Conservation (phyloP, 2,888 invertebrate species). For the Drosophila infuscata region DNA sequence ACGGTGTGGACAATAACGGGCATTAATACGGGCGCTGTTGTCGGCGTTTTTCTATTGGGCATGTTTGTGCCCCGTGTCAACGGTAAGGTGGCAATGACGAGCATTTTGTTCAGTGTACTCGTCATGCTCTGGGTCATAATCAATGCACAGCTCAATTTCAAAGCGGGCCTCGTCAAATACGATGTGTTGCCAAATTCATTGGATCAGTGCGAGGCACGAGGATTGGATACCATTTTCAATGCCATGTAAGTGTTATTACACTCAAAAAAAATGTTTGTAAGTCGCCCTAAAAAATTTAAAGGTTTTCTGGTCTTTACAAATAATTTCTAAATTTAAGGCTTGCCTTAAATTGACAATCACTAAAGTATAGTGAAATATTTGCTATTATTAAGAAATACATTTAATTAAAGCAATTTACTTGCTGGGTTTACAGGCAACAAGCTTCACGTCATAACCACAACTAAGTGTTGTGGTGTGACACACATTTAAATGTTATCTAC, state of each 20-base stretch:
- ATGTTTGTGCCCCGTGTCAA: slow-evolving; percentile 89
- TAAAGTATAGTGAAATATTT: too few relatives aligned
- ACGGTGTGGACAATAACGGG: slow-evolving; percentile 85
- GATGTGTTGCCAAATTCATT: slow-evolving; percentile 72
- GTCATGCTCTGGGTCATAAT: slow-evolving; percentile 80
- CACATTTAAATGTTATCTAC: neutral
- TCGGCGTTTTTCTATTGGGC: slow-evolving; percentile 89
- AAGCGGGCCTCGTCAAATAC: slow-evolving; percentile 75
- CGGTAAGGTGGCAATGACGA: slow-evolving; percentile 82
- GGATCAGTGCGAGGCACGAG: slow-evolving; percentile 75
- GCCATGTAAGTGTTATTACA: slow-evolving; percentile 62
- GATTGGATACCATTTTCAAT: slow-evolving; percentile 54
- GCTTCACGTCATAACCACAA: neutral
- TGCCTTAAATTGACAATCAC: too few relatives aligned
- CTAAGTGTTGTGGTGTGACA: neutral
- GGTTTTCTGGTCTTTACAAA: too few relatives aligned
- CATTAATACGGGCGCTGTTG: slow-evolving; percentile 87
- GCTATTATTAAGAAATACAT: too few relatives aligned
- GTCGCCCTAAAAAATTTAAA: neutral
- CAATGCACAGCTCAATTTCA: slow-evolving; percentile 76
- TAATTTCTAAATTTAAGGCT: too few relatives aligned
- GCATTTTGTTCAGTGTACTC: slow-evolving; percentile 78
- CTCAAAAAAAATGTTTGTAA: neutral
- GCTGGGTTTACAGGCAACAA: neutral
- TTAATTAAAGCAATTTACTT: neutral